Conservation (phyloP, 2,113 vertebrate species). For the Cyanoliseus patagonus region DNA sequence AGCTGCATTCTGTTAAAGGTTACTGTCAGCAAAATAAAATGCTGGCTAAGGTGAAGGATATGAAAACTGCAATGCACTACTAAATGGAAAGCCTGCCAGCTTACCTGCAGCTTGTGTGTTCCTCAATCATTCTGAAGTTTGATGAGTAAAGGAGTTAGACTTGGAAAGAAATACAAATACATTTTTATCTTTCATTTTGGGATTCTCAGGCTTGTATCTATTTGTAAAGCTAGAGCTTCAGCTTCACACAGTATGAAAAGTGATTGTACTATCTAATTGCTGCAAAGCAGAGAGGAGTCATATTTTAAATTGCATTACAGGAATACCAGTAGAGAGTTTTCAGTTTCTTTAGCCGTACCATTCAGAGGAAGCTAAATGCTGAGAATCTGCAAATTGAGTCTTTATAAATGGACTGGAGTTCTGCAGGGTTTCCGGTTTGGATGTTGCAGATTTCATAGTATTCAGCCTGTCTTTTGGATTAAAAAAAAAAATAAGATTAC, state of each 20-base stretch:
- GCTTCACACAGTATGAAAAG: not conserved
- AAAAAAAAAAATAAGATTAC: not conserved
- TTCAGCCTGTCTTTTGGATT: not conserved
- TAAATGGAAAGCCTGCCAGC: not conserved
- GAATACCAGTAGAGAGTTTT: conserved; percentile 7
- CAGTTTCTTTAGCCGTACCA: not conserved
- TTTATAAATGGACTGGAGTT: not conserved
- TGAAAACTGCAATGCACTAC: not conserved
- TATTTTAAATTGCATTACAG: conserved; percentile 35
- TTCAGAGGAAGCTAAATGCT: not conserved
- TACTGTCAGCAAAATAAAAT: conserved; percentile 52
- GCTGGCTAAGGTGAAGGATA: not conserved
- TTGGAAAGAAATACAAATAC: not conserved
- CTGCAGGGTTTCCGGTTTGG: not conserved
- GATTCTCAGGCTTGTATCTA: not conserved
- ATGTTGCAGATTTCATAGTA: not conserved
- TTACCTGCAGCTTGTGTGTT: conserved; percentile 22
- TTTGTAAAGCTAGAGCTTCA: not conserved
- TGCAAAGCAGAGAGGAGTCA: not conserved
- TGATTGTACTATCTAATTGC: not conserved
- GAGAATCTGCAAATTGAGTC: not conserved
- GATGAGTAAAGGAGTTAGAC: not conserved
- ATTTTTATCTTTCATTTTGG: not conserved
- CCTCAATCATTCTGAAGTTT: not conserved
- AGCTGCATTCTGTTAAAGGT: conserved; percentile 15